Percentiles rank a stretch among this genome's conserved stretches.
Conservation (phyloP, 2,797 vertebrate species). For the Pristis pectinata region DNA sequence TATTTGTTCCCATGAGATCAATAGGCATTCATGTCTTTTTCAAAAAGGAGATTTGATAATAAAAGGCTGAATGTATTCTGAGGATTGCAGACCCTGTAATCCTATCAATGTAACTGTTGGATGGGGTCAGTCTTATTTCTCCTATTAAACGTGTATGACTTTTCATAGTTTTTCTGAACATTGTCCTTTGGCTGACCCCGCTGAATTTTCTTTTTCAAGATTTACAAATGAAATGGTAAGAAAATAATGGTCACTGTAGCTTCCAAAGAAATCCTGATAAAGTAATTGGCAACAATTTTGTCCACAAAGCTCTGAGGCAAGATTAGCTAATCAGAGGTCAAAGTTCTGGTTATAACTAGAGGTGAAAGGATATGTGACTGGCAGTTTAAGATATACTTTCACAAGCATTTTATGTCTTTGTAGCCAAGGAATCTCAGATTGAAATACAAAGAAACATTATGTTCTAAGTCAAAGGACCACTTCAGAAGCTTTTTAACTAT, state of each 20-base stretch:
- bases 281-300: constrained; percentile 57
- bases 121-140: constrained; percentile 78
- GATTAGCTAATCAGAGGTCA: constrained; percentile 47
- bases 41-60: constrained; percentile 18
- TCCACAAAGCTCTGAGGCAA: constrained; percentile 51
- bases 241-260: constrained; percentile 61
- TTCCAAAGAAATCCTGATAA: constrained; percentile 55
- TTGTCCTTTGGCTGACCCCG: constrained; percentile 77
- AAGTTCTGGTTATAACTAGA: constrained; percentile 38
- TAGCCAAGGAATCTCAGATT: constrained; percentile 29
- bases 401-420: constrained; percentile 39
- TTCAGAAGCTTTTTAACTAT: constrained; percentile 36
- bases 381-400: constrained; percentile 38
- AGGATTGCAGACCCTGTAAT: constrained; percentile 70
- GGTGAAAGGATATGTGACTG: constrained; percentile 40
- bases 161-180: constrained; percentile 61
- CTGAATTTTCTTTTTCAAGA: constrained; percentile 63
- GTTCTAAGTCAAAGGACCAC: constrained; percentile 31
- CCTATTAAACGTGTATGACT: constrained; percentile 66
- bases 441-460: constrained; percentile 35
- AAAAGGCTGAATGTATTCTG: constrained; percentile 35
- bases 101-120: constrained; percentile 82
- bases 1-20: not conserved
- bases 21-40: not conserved
- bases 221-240: constrained; percentile 64